These are phyloP conservation scores for Prunella strophiata DNA, from an alignment of 2,797 vertebrate genomes.

Conservation along the genomic window DNA sequence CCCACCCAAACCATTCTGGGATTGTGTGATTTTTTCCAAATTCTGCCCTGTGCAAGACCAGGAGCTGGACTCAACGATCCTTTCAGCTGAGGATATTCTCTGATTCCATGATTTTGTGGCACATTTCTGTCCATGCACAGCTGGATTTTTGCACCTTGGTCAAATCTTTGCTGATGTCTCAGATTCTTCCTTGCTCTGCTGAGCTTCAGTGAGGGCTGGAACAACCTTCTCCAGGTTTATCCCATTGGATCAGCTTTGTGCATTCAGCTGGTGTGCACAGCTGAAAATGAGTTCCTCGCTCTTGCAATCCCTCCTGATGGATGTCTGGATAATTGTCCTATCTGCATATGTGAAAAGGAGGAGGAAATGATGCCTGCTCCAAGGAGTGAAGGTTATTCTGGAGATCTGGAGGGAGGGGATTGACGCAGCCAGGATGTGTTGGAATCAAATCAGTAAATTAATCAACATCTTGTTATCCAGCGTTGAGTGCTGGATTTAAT, in stretches of 20 bases:
- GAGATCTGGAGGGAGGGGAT: constrained; percentile 39
- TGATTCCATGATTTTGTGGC: neutral
- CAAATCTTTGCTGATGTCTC: neutral
- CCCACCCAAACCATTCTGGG: neutral
- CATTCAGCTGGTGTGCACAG: neutral
- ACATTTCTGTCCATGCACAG: accelerated
- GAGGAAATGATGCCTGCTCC: neutral
- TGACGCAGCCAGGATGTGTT: neutral
- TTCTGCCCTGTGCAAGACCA: neutral
- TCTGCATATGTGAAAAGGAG: neutral
- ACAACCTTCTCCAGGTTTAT: neutral
- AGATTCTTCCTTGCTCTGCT: neutral
- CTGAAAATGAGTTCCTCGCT: neutral
- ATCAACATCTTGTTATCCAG: constrained; percentile 33
- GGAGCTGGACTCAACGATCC: neutral
- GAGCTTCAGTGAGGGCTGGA: neutral
- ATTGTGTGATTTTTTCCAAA: neutral
- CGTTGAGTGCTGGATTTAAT: neutral
- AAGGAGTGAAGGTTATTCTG: neutral
- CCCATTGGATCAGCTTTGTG: neutral
- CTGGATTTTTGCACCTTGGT: neutral
- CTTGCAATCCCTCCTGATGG: neutral
- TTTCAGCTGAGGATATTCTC: neutral
- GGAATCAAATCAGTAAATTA: constrained; percentile 56
- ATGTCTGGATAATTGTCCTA: constrained; percentile 10